Base-by-base conservation (phyloP, 2,797 vertebrate species). In the Adelosebastes latens region DNA sequence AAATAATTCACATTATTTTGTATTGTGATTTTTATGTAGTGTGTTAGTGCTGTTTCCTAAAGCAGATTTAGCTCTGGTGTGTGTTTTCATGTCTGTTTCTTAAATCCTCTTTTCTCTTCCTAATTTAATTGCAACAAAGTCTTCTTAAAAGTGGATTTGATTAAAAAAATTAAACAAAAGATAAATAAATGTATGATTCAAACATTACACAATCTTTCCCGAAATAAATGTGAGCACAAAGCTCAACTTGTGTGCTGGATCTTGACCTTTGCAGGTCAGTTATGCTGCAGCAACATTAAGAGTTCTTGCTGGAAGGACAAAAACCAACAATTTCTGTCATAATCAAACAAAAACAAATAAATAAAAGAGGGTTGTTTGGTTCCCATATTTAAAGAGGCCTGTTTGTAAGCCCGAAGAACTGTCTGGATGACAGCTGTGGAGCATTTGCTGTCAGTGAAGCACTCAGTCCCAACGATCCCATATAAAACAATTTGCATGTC, bases 401-500 rank as follows among this genome's bases (percentile, higher is more conserved):
- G 78, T 80, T 88, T 81, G 34, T 62, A n/a, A 64, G 59, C 16
- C 71, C 27, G 5, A 20, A 81, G 22, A 79, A 69, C 6, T 25
- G 65, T 27, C 4, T 53, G 58, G 64, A 56, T 74, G 77, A 74
- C 62, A 76, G 76, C 34, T 52, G 65, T 20, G 59, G 66, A 82
- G 60, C 60, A 46, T 60, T 36, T 29, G 61, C 73, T 80, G 87
- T 87, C 87, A 86, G 11, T 64, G 53, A 87, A 81, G 79, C 88
- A 79, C 86, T 88, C 88, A 80, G 76, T 84, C 56, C 60, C 75
- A 58, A 36, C 64, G 72, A 75, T 31, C 71, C 65, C 76, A 78
- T 7, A 81, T 16, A 61, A 83, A 81, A 72, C 86, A 82, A 91
- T 91, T 86, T 88, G 77, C 83, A 86, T 84, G 79, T 85, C 79